Evolutionary conservation across 2,113 vertebrate genomes (phyloP).

Genomic region (Podarcis muralis): DNA sequence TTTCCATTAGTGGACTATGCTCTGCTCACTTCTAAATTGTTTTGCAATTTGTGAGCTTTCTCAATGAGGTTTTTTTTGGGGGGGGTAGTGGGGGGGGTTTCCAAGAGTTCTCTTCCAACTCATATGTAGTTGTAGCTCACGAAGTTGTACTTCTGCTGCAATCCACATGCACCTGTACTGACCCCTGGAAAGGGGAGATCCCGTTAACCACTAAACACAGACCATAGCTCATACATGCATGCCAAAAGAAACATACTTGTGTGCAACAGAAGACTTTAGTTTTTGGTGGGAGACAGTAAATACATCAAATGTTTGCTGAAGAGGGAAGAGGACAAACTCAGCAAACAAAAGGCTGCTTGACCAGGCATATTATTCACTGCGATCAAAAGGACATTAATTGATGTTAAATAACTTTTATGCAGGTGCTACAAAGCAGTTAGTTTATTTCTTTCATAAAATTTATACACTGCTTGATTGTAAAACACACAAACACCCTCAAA

Average conservation of each 20-base stretch:
- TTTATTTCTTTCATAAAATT: background rate
- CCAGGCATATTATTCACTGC: background rate
- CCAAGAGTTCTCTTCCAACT: background rate
- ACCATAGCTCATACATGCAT: too few relatives aligned
- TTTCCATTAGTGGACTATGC: background rate
- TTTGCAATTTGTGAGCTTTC: background rate
- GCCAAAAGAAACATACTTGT: background rate
- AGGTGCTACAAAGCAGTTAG: background rate
- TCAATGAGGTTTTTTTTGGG: background rate
- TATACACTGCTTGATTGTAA: too few relatives aligned
- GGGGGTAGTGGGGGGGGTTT: background rate
- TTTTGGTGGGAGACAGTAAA: background rate
- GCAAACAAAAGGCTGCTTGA: background rate
- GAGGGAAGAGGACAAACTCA: background rate
- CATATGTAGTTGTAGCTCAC: background rate
- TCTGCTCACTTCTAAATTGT: background rate
- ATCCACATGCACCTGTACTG: background rate
- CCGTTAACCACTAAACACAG: too few relatives aligned
- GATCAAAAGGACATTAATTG: background rate
- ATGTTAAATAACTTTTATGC: background rate
- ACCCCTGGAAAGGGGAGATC: background rate
- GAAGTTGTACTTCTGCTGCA: background rate
- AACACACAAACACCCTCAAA: too few relatives aligned
- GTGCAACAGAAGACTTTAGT: background rate
- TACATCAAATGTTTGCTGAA: background rate